phyloP scores from a whole-genome alignment of 2,113 vertebrate genomes.

The human (Homo sapiens) region DNA sequence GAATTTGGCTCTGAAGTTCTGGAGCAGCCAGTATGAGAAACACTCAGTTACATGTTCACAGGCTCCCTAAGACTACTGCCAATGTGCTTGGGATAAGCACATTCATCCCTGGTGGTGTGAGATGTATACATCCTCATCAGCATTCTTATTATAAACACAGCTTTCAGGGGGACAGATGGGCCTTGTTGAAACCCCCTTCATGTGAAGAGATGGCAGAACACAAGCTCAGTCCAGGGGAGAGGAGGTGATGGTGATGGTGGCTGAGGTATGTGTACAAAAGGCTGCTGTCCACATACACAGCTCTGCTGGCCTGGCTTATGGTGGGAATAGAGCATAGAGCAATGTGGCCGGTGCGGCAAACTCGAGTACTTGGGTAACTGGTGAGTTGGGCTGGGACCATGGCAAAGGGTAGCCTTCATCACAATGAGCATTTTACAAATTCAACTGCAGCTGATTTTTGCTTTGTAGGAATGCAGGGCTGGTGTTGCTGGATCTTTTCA shows the following conservation, averaged over 20 bases:
- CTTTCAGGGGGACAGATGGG: neutral
- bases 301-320: neutral
- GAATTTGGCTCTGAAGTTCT: neutral
- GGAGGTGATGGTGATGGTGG: neutral
- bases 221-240: neutral
- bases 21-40: neutral
- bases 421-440: neutral
- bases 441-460: neutral
- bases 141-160: neutral
- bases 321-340: neutral
- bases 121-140: accelerated
- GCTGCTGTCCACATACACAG: neutral
- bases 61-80: neutral
- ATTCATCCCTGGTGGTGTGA: neutral
- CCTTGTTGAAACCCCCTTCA: neutral
- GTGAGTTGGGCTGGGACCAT: neutral
- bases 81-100: neutral
- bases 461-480: neutral
- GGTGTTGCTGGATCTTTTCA: neutral
- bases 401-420: neutral
- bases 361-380: neutral
- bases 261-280: neutral
- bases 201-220: neutral
- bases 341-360: neutral
- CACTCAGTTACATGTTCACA: neutral